These are phyloP conservation scores for Ceratina australensis DNA, from an alignment of 1,140 invertebrate genomes.

Conservation along the genomic window DNA sequence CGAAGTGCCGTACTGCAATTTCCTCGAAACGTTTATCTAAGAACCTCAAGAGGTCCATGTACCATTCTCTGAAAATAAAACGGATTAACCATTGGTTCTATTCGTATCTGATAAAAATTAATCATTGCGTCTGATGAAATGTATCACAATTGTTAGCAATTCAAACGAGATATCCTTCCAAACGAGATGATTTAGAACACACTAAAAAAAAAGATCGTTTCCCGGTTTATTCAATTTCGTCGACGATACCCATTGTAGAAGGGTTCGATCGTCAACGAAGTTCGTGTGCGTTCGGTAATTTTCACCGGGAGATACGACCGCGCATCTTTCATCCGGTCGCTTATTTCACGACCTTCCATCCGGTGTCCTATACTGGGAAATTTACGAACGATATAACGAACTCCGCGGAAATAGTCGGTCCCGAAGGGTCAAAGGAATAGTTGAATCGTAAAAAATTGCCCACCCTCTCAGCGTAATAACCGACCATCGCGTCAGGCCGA, in stretches of 20 bases:
- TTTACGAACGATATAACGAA: constrained; percentile 31
- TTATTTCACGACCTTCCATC: background rate
- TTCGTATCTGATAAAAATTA: too few relatives aligned
- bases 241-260: constrained; percentile 3
- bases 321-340: constrained; percentile 6
- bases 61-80: background rate
- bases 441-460: constrained; percentile 8
- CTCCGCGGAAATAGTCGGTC: background rate
- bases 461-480: background rate
- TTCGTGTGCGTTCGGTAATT: constrained; percentile 28
- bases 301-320: constrained; percentile 8
- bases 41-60: background rate
- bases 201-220: too few relatives aligned
- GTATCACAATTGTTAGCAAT: too few relatives aligned
- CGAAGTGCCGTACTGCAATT: constrained; percentile 5
- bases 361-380: background rate
- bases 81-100: background rate
- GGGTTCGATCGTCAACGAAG: background rate
- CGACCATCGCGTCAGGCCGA: background rate
- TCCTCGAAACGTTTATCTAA: constrained; percentile 11
- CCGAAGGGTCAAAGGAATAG: background rate
- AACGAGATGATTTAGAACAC: too few relatives aligned
- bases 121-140: too few relatives aligned
- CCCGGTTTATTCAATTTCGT: background rate
- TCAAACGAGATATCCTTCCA: too few relatives aligned